phyloP scores from a whole-genome alignment of 2,113 vertebrate species.

The Leiothrix lutea region DNA sequence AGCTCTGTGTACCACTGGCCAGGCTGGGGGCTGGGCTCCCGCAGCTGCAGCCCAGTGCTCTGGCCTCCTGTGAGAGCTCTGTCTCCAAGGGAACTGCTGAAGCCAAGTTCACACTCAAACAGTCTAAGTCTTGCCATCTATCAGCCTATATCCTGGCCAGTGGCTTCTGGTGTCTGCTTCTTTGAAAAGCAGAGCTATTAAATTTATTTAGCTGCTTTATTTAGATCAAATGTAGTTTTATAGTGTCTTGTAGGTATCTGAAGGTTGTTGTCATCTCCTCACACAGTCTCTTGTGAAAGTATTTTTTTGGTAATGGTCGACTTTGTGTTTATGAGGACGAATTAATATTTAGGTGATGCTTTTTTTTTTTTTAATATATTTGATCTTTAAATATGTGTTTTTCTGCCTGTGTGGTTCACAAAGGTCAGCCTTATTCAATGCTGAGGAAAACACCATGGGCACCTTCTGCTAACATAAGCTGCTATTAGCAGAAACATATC shows the following conservation, averaged over 20 bases:
- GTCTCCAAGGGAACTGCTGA: not conserved
- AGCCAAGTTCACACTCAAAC: not conserved
- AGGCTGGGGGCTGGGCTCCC: not conserved
- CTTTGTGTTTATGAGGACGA: not conserved
- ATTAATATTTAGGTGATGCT: not conserved
- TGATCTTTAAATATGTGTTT: not conserved
- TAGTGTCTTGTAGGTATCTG: not conserved
- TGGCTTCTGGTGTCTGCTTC: not conserved
- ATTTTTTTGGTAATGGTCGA: not conserved
- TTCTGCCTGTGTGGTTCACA: not conserved
- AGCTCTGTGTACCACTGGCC: accelerated
- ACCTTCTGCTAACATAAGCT: not conserved
- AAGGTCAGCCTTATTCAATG: not conserved
- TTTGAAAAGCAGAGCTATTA: not conserved
- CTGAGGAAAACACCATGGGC: not conserved
- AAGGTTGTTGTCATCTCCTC: not conserved
- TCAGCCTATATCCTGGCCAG: not conserved
- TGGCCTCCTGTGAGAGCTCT: accelerated
- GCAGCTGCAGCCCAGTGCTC: not conserved
- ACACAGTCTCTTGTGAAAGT: not conserved
- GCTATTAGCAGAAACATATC: not conserved
- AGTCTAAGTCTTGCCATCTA: not conserved
- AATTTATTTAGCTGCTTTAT: not conserved
- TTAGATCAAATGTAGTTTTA: not conserved
- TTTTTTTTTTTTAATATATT: not conserved